Evolutionary conservation across 2,888 invertebrate genomes (phyloP).

Genomic region (Heliconius hortense): DNA sequence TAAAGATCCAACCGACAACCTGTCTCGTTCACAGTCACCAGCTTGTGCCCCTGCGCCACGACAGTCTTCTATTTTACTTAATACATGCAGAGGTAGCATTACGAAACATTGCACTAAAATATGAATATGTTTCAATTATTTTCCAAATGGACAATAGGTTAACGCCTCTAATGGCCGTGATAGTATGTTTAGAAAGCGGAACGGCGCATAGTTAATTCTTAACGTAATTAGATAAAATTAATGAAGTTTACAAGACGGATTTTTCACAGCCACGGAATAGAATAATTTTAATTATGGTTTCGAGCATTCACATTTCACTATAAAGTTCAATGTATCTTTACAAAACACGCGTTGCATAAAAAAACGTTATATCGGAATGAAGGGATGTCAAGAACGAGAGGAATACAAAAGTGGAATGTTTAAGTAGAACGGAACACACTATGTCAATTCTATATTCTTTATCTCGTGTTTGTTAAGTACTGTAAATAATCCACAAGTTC

Average conservation of each 20-base stretch:
- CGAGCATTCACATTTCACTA: slow-evolving; percentile 1
- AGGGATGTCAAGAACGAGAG: slow-evolving; percentile 35
- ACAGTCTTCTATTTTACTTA: background rate
- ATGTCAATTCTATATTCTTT: slow-evolving; percentile 26
- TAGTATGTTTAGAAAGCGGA: slow-evolving; percentile 66
- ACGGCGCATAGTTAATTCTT: slow-evolving; percentile 51
- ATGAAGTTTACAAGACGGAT: slow-evolving; percentile 32
- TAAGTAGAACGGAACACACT: slow-evolving; percentile 29
- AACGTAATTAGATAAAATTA: slow-evolving; percentile 42
- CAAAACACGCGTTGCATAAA: slow-evolving; percentile 28
- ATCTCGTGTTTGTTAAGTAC: slow-evolving; percentile 19
- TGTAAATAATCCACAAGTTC: slow-evolving; percentile 20
- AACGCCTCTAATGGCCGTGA: slow-evolving; percentile 19
- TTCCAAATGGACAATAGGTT: slow-evolving; percentile 8
- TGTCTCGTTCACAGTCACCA: too few relatives aligned
- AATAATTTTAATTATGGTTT: slow-evolving; percentile 20
- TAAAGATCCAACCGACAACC: too few relatives aligned
- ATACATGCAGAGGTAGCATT: background rate
- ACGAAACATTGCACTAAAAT: background rate
- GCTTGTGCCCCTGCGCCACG: too few relatives aligned
- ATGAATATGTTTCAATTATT: slow-evolving; percentile 12
- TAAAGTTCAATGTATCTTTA: slow-evolving; percentile 30
- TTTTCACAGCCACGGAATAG: slow-evolving; percentile 30
- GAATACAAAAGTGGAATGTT: slow-evolving; percentile 30
- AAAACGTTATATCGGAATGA: slow-evolving; percentile 31